Conservation (phyloP, 2,797 vertebrate species). For the Bradypodion ventrale region DNA sequence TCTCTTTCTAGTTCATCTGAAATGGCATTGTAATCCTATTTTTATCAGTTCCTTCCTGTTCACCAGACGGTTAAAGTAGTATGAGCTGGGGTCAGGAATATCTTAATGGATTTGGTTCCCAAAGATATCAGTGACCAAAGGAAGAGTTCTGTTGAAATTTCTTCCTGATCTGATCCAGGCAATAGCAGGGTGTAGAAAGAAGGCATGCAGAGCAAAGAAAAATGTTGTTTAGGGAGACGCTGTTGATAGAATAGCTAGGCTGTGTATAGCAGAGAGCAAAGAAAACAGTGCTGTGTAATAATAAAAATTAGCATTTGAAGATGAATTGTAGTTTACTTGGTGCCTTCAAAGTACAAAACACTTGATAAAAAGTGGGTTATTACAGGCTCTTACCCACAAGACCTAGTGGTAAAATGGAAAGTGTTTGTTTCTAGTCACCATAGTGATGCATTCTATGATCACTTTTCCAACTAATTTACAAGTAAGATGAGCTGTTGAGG, state of each 20-base stretch:
- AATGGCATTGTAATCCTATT: constrained; percentile 84
- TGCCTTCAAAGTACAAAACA: background rate
- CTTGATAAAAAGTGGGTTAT: background rate
- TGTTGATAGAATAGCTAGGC: background rate
- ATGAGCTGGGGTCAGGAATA: constrained; percentile 77
- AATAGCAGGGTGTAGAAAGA: constrained; percentile 58
- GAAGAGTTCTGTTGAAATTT: constrained; percentile 78
- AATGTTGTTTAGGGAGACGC: constrained; percentile 20
- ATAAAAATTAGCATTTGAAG: background rate
- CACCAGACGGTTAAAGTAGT: constrained; percentile 81
- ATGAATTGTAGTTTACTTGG: background rate
- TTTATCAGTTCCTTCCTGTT: constrained; percentile 87
- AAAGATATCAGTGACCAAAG: constrained; percentile 79
- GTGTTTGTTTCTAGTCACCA: constrained; percentile 3
- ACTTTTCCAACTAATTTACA: background rate
- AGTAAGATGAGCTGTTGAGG: too few relatives aligned
- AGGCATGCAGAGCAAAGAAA: background rate
- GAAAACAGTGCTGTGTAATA: background rate
- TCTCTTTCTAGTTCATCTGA: constrained; percentile 73
- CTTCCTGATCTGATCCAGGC: constrained; percentile 79
- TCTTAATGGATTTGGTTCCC: constrained; percentile 83
- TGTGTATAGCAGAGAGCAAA: background rate
- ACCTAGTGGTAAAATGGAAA: constrained; percentile 7
- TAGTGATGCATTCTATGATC: background rate
- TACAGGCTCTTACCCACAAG: too few relatives aligned